These are phyloP conservation scores for Microplitis deprimator DNA, from an alignment of 2,888 invertebrate genomes.

Conservation along the genomic window DNA sequence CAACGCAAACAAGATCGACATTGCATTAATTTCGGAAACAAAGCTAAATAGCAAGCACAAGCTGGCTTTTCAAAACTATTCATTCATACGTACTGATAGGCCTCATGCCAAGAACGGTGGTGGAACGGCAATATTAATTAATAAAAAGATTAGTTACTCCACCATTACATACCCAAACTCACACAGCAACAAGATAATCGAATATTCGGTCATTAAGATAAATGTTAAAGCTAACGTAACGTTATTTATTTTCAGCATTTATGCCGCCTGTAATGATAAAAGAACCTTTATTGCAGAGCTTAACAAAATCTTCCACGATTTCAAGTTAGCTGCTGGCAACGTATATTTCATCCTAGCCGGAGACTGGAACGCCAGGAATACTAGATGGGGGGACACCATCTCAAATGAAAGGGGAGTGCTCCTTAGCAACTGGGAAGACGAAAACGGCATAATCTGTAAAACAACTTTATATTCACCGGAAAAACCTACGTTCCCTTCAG, in stretches of 20 bases:
- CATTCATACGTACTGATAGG: no score
- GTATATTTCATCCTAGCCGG: conserved; percentile 30
- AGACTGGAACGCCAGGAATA: conserved; percentile 33
- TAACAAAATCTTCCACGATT: conserved; percentile 5
- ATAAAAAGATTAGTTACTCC: no score
- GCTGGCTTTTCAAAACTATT: no score
- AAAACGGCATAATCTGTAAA: no score
- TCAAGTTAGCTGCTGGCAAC: background rate
- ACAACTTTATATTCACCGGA: no score
- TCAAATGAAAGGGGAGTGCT: conserved; percentile 33
- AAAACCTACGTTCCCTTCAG: background rate
- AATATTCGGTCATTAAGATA: background rate
- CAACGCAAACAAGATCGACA: no score
- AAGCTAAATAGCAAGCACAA: no score
- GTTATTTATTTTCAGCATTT: conserved; percentile 8
- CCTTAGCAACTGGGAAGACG: conserved; percentile 16
- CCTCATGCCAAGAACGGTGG: no score
- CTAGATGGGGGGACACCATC: conserved; percentile 22
- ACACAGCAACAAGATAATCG: no score
- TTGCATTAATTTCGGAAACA: no score
- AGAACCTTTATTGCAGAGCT: conserved; percentile 29
- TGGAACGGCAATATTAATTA: no score
- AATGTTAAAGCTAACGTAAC: background rate
- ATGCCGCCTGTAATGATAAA: conserved; percentile 16
- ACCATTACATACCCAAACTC: no score